Evolutionary conservation across 1,140 invertebrate species (phyloP).

Genomic region (Hirudo medicinalis): DNA sequence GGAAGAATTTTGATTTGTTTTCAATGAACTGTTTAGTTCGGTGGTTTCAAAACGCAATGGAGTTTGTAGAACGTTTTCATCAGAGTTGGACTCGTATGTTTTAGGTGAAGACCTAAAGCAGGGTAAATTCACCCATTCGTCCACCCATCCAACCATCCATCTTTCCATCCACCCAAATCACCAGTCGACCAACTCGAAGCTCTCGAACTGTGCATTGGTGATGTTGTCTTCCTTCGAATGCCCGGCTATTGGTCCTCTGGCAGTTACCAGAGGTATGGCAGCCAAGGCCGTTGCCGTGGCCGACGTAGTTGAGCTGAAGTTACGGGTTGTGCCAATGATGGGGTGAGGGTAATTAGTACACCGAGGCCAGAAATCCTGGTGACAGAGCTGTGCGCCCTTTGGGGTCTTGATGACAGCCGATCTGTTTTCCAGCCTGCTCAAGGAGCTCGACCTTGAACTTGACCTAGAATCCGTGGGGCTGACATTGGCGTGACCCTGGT

Average conservation of each 20-base stretch:
- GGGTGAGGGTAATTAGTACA: slow-evolving; percentile 14
- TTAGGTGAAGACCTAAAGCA: too few species aligned
- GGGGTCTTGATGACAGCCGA: slow-evolving; percentile 5
- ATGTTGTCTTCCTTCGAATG: slow-evolving; percentile 15
- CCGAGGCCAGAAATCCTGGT: slow-evolving; percentile 21
- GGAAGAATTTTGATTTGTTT: too few species aligned
- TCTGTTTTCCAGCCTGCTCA: not conserved
- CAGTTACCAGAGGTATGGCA: too few species aligned
- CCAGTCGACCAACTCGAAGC: slow-evolving; percentile 21
- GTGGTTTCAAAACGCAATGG: too few species aligned
- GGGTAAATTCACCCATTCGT: not conserved
- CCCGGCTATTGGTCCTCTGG: too few species aligned
- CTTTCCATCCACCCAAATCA: not conserved
- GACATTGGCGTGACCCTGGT: slow-evolving; percentile 16
- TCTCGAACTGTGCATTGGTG: slow-evolving; percentile 17
- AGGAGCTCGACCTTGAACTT: slow-evolving; percentile 18
- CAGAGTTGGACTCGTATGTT: too few species aligned
- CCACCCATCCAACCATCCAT: not conserved
- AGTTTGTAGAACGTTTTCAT: too few species aligned
- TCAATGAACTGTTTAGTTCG: too few species aligned
- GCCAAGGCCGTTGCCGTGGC: too few species aligned
- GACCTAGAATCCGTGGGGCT: slow-evolving; percentile 22
- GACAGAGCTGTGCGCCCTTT: slow-evolving; percentile 19
- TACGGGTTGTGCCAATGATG: not conserved
- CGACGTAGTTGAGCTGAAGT: not conserved